A percentile compares a stretch with the other conserved stretches of the same genome.
These are phyloP conservation scores for Pherbina coryleti DNA, from an alignment of 2,888 invertebrate species.

Conservation along the genomic window DNA sequence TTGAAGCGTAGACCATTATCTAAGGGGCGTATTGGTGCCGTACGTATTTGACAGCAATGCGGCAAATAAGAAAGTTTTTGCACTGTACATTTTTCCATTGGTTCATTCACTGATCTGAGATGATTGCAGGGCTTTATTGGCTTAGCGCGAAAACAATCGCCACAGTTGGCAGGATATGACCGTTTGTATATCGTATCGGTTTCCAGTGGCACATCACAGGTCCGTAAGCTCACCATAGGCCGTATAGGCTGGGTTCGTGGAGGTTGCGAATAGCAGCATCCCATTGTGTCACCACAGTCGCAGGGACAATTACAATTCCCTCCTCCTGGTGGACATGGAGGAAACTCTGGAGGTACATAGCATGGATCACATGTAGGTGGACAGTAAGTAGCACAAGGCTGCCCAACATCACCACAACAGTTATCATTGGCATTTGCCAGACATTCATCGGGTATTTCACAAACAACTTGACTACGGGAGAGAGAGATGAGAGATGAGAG, in stretches of 20 bases:
- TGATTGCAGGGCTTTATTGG: constrained; percentile 70
- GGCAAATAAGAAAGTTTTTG: constrained; percentile 67
- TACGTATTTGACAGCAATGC: constrained; percentile 57
- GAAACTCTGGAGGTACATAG: constrained; percentile 54
- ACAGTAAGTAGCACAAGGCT: constrained; percentile 47
- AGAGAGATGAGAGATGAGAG: too few species aligned
- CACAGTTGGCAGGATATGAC: constrained; percentile 74
- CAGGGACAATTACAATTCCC: constrained; percentile 53
- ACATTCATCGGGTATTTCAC: constrained; percentile 48
- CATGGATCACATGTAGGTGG: constrained; percentile 53
- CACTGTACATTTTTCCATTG: constrained; percentile 71
- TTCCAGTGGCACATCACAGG: constrained; percentile 74
- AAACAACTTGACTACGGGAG: constrained; percentile 43
- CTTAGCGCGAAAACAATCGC: constrained; percentile 63
- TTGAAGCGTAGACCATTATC: constrained; percentile 61
- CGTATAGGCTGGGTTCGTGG: constrained; percentile 59
- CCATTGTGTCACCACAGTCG: constrained; percentile 58
- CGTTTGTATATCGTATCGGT: constrained; percentile 76
- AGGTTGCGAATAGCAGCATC: constrained; percentile 67
- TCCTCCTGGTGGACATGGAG: constrained; percentile 54
- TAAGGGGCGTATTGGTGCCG: constrained; percentile 61
- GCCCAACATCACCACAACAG: constrained; percentile 38
- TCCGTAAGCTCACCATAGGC: constrained; percentile 69
- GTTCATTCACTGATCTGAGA: constrained; percentile 70
- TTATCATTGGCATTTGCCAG: constrained; percentile 33